phyloP scores from a whole-genome alignment of 1,140 invertebrate genomes.

The Mycetomoellerius zeteki region DNA sequence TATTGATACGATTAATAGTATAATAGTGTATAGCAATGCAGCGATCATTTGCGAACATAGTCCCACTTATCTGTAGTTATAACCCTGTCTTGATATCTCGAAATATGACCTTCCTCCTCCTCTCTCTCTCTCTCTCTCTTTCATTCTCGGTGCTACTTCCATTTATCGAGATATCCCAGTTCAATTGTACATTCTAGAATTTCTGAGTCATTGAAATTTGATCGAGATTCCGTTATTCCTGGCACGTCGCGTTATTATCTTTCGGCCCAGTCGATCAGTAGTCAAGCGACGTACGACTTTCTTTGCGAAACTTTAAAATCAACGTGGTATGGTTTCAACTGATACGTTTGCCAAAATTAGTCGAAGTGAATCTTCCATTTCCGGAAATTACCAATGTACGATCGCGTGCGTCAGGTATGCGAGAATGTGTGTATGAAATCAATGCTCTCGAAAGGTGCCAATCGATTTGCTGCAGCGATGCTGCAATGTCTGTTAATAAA shows the following conservation, averaged over 20 bases:
- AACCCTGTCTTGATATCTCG: not conserved
- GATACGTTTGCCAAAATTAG: constrained; percentile 19
- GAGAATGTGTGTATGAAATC: constrained; percentile 1
- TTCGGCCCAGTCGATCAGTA: constrained; percentile 8
- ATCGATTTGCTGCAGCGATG: not conserved
- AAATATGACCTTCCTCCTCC: not conserved
- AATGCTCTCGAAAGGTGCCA: not conserved
- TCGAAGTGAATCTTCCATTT: constrained; percentile 5
- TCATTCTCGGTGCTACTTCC: not conserved
- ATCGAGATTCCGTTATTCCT: constrained; percentile 64
- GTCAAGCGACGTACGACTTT: constrained; percentile 4
- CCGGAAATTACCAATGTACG: constrained; percentile 16
- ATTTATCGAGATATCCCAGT: constrained; percentile 2
- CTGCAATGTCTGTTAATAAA: not conserved
- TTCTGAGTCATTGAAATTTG: constrained; percentile 43
- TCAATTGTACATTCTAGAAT: constrained; percentile 13
- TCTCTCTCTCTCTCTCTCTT: not conserved
- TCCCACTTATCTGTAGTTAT: constrained; percentile 20
- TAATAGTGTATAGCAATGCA: not conserved
- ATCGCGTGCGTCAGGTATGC: not conserved
- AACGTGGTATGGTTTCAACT: not conserved
- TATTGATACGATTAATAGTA: constrained; percentile 29
- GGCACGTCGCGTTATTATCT: constrained; percentile 18
- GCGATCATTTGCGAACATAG: constrained; percentile 57
- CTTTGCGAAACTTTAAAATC: constrained; percentile 33